Percentiles rank a stretch among this genome's conserved stretches.
Evolutionary conservation across 64 coral and sea anemone species (phyloP).

Genomic region (Stylophora pistillata): DNA sequence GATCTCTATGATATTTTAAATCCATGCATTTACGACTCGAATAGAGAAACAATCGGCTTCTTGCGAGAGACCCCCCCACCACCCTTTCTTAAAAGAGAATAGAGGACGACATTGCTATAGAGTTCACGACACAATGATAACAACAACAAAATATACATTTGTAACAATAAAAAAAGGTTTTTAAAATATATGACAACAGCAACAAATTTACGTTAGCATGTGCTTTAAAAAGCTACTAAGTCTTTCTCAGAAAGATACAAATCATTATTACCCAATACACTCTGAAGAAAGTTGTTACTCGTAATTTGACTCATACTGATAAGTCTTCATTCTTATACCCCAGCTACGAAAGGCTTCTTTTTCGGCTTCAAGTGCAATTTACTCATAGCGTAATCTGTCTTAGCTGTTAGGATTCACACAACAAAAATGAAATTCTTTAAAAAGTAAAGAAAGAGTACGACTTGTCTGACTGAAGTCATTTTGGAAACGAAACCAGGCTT

Average conservation of each 20-base stretch:
- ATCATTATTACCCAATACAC: background rate
- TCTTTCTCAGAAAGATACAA: constrained; percentile 52
- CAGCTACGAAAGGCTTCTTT: background rate
- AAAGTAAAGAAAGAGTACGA: too few relatives aligned
- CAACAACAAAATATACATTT: background rate
- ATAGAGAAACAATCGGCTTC: too few relatives aligned
- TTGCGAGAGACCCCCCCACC: too few relatives aligned
- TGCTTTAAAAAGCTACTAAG: constrained; percentile 49
- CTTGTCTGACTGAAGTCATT: background rate
- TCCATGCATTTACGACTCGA: too few relatives aligned
- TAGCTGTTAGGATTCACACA: too few relatives aligned
- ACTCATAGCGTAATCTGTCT: background rate
- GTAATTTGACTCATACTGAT: too few relatives aligned
- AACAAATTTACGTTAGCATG: background rate
- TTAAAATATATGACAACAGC: background rate
- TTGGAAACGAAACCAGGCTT: background rate
- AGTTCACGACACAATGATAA: too few relatives aligned
- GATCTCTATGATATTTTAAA: too few relatives aligned
- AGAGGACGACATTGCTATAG: too few relatives aligned
- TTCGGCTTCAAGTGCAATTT: background rate
- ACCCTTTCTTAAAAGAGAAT: background rate
- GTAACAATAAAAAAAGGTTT: background rate
- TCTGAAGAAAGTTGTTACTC: background rate
- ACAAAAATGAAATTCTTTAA: too few relatives aligned
- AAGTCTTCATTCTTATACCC: background rate